phyloP scores from a whole-genome alignment of 1,140 invertebrate species.

The Drosophila setifemur region DNA sequence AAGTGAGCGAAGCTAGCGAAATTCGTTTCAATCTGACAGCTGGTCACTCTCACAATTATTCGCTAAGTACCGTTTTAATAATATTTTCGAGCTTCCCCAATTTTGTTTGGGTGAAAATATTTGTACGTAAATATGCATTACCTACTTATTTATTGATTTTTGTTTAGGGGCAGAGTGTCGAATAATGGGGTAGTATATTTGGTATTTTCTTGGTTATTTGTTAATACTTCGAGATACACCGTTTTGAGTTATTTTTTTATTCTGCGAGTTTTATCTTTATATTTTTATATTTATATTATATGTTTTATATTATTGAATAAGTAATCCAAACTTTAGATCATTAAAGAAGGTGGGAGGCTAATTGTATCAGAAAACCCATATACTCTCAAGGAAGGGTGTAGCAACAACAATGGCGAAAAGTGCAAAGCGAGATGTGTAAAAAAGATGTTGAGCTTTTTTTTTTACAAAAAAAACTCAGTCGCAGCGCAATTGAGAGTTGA shows the following conservation, averaged over 20 bases:
- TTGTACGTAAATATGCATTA: neutral
- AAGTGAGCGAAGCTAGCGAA: slow-evolving; percentile 35
- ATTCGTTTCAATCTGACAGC: slow-evolving; percentile 15
- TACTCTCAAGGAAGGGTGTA: slow-evolving; percentile 18
- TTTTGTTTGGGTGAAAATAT: slow-evolving; percentile 9
- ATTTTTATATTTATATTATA: too few species aligned
- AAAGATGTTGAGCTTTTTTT: slow-evolving; percentile 47
- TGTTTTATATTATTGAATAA: too few species aligned
- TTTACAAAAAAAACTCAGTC: slow-evolving; percentile 12
- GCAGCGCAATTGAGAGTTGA: slow-evolving; percentile 49
- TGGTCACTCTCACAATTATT: slow-evolving; percentile 36
- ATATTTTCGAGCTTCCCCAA: slow-evolving; percentile 7
- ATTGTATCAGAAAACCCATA: neutral
- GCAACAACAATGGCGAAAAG: slow-evolving; percentile 58
- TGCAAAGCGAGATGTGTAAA: slow-evolving; percentile 27
- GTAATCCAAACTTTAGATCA: too few species aligned
- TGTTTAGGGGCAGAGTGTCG: too few species aligned
- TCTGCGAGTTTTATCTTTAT: too few species aligned
- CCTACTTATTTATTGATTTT: slow-evolving; percentile 16
- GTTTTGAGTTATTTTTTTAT: too few species aligned
- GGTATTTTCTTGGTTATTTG: too few species aligned
- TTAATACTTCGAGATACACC: too few species aligned
- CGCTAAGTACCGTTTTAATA: neutral
- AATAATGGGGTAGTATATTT: too few species aligned
- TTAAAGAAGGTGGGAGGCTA: too few species aligned